These are phyloP conservation scores for Oxystoma pomonae DNA, from an alignment of 2,888 invertebrate genomes.

Conservation along the genomic window DNA sequence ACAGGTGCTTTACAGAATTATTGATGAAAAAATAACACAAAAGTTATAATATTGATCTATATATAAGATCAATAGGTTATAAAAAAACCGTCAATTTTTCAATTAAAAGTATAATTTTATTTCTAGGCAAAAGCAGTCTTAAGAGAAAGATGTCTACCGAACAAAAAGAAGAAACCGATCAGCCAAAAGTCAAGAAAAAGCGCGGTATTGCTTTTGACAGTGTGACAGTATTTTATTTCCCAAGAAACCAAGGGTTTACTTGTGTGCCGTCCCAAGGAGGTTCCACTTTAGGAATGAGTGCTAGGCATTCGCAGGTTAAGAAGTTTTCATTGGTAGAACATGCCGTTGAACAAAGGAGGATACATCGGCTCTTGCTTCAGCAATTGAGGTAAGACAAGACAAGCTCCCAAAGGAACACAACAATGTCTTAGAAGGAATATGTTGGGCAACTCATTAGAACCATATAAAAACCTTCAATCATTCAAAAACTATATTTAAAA, in stretches of 20 bases:
- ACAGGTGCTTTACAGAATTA: no score
- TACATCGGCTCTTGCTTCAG: constrained; percentile 75
- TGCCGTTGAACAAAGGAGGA: constrained; percentile 80
- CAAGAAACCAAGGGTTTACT: constrained; percentile 85
- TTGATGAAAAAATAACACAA: no score
- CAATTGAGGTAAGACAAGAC: constrained; percentile 60
- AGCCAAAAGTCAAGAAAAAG: constrained; percentile 62
- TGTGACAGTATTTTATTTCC: constrained; percentile 94
- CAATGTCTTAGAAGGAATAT: no score
- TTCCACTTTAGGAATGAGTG: constrained; percentile 90
- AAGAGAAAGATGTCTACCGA: constrained; percentile 57
- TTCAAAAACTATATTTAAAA: no score
- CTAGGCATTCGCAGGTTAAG: constrained; percentile 64
- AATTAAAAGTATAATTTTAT: no score
- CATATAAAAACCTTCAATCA: no score
- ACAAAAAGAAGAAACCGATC: constrained; percentile 46
- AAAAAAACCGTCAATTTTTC: no score
- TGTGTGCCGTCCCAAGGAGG: constrained; percentile 89
- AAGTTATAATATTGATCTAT: no score
- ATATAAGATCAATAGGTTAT: no score
- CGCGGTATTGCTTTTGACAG: constrained; percentile 83
- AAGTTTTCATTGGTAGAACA: constrained; percentile 85
- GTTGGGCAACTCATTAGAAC: no score
- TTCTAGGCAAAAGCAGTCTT: constrained; percentile 58
- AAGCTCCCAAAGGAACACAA: no score